Percentiles rank a stretch among this genome's conserved stretches.
Conservation (phyloP, 2,888 invertebrate genomes). For the Ormia ochracea region DNA sequence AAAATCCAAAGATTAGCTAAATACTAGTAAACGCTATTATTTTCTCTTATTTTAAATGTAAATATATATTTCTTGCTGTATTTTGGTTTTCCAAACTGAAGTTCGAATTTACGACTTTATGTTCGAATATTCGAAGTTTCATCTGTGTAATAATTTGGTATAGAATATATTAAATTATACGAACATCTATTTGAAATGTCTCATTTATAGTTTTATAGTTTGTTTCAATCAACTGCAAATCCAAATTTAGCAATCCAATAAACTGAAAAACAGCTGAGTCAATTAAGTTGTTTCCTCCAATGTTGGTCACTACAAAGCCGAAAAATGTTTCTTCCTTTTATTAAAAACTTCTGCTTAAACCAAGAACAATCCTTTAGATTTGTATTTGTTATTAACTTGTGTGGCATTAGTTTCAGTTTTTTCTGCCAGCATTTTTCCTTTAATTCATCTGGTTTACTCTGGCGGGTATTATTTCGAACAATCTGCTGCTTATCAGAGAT, state of each 20-base stretch:
- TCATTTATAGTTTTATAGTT: too few relatives aligned
- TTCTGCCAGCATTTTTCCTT: not conserved
- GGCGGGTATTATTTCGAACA: not conserved
- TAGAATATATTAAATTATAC: too few relatives aligned
- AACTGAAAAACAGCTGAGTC: constrained; percentile 5
- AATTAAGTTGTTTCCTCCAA: constrained; percentile 44
- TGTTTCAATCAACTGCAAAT: not conserved
- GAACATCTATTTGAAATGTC: too few relatives aligned
- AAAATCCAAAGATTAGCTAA: too few relatives aligned
- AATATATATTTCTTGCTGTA: too few relatives aligned
- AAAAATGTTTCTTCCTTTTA: constrained; percentile 8
- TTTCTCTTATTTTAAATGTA: too few relatives aligned
- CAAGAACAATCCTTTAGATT: not conserved
- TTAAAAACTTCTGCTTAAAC: not conserved
- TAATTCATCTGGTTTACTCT: not conserved
- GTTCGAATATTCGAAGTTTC: not conserved
- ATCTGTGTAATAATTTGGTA: too few relatives aligned
- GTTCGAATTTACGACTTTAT: not conserved
- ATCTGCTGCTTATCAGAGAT: constrained; percentile 17
- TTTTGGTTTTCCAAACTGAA: not conserved
- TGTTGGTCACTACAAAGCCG: not conserved
- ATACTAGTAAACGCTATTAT: too few relatives aligned
- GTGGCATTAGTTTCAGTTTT: constrained; percentile 18
- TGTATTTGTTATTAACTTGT: constrained; percentile 1
- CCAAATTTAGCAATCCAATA: not conserved